Conservation (phyloP, 2,888 invertebrate genomes). For the Imbricaverruca yamaguchii region DNA sequence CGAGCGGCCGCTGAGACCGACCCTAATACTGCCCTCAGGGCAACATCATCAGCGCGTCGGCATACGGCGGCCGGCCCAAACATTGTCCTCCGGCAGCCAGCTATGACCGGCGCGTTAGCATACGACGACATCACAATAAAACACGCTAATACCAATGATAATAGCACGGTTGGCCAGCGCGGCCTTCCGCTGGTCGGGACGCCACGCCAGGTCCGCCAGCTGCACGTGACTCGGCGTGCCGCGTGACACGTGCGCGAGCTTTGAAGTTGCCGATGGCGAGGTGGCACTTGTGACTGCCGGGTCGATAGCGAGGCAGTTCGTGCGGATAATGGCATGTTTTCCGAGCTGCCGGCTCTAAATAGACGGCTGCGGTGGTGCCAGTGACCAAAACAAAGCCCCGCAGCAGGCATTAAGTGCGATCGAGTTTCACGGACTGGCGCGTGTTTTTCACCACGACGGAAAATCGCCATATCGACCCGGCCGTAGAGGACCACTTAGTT, state of each 20-base stretch:
- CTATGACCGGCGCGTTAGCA: background rate
- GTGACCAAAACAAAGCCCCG: background rate
- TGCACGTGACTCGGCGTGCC: background rate
- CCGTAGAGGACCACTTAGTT: too few relatives aligned
- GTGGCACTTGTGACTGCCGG: background rate
- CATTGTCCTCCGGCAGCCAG: background rate
- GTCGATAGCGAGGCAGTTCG: background rate
- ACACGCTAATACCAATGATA: background rate
- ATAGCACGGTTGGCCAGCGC: background rate
- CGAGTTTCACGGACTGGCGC: background rate
- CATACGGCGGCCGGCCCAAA: too few relatives aligned
- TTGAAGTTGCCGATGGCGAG: background rate
- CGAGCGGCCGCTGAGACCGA: background rate
- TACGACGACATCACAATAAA: background rate
- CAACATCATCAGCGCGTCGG: too few relatives aligned
- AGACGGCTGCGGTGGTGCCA: background rate
- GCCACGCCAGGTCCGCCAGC: background rate
- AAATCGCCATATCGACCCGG: too few relatives aligned
- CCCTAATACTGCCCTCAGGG: too few relatives aligned
- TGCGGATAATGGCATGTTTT: constrained; percentile 12
- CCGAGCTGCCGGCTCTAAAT: background rate
- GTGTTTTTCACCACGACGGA: too few relatives aligned
- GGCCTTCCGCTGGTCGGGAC: background rate
- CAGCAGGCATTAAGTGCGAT: background rate
- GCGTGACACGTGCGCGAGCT: background rate